Conservation (phyloP, 2,888 invertebrate genomes). For the Ametastegia equiseti region DNA sequence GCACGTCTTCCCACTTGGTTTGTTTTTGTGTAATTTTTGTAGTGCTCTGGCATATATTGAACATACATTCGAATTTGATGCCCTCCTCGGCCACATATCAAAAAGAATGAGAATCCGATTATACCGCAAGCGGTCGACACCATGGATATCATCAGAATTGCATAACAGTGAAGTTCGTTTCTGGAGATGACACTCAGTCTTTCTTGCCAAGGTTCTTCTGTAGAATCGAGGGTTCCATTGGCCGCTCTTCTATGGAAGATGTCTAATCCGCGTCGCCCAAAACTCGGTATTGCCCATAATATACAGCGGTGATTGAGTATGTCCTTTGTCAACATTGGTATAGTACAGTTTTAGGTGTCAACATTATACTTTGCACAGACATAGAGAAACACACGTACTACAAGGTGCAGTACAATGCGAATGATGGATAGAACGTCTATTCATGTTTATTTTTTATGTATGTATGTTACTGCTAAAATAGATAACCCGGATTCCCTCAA, state of each 20-base stretch:
- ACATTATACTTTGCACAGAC: background rate
- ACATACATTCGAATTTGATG: slow-evolving; percentile 76
- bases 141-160: slow-evolving; percentile 64
- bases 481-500: background rate
- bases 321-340: slow-evolving; percentile 2
- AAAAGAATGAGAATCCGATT: slow-evolving; percentile 78
- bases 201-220: background rate
- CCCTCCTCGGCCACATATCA: slow-evolving; percentile 78
- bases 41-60: slow-evolving; percentile 25
- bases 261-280: background rate
- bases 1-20: background rate
- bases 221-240: background rate
- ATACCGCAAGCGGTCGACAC: slow-evolving; percentile 77
- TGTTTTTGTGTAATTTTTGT: background rate
- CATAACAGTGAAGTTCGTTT: slow-evolving; percentile 51
- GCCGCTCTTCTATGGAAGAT: background rate
- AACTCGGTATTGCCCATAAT: slow-evolving; percentile 9
- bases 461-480: background rate
- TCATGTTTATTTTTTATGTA: background rate
- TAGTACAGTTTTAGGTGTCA: background rate
- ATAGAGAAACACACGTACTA: background rate
- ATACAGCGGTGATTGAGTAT: slow-evolving; percentile 10
- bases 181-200: slow-evolving; percentile 48
- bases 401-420: background rate
- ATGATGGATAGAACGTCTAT: background rate